A percentile compares a stretch with the other conserved stretches of the same genome.
Evolutionary conservation across 2,888 invertebrate genomes (phyloP).

Genomic region (Eurytoma adleriae): DNA sequence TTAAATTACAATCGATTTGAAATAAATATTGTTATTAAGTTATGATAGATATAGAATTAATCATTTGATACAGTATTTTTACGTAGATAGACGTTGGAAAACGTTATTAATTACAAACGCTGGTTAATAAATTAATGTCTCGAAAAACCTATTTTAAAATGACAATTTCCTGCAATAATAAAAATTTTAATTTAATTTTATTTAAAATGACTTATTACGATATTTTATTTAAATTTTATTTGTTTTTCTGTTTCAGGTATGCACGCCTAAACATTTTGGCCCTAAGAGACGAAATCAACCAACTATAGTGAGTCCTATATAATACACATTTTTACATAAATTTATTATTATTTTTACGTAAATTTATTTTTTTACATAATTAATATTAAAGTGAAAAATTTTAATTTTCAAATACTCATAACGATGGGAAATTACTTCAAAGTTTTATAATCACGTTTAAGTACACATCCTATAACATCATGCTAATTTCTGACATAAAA

Average conservation of each 20-base stretch:
- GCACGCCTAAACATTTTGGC: neutral
- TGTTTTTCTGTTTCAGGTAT: constrained; percentile 26
- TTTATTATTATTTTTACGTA: too few relatives aligned
- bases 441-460: neutral
- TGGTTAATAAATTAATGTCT: neutral
- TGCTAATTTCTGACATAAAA: too few relatives aligned
- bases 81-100: neutral
- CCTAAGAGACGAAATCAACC: constrained; percentile 11
- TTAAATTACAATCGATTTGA: neutral
- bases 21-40: neutral
- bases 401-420: neutral
- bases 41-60: neutral
- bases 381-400: neutral
- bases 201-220: neutral
- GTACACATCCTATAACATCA: neutral
- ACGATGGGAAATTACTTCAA: neutral
- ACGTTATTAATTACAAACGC: neutral
- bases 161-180: neutral
- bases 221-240: neutral
- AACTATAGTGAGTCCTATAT: neutral
- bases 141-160: neutral
- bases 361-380: neutral
- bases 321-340: too few relatives aligned
- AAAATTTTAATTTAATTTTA: too few relatives aligned
- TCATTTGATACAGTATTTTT: neutral